Base-by-base conservation (phyloP, 2,797 vertebrate species). In the Acomys russatus region DNA sequence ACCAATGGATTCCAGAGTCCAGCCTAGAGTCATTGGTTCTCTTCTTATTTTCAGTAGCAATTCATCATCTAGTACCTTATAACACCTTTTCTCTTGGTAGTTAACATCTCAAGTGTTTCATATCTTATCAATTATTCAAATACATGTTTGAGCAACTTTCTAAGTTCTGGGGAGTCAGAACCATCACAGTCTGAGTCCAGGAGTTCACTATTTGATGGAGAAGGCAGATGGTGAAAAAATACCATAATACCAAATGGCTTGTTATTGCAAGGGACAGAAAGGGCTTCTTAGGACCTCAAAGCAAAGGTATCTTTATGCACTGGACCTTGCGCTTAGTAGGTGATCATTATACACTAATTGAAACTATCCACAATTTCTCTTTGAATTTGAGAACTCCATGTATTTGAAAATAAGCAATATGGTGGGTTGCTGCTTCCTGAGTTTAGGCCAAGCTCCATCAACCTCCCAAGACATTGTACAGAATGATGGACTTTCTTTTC, bases 101-200 rank as follows among this genome's bases (percentile, higher is more conserved):
- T 80, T 89, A 85, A 77, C 38, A 90, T 88, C 83, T 82, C n/a
- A 74, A 33, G n/a, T 80, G 14, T 78, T 94, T 77, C 80, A 54
- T 66, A 30, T 84, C 25, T 95, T 89, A 78, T 70, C 22, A 87
- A 23, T 88, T 28, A 87, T 91, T 76, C 59, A 91, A 92, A 92
- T 33, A 18, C n/a, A 59, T 71, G 68, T 84, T 92, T 78, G 51
- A 93, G 12, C 12, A 77, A 3, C 20, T 94, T 10, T 15, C 30
- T 92, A 90, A 83, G 30, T 28, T 35, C 63, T 87, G 56, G 38
- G 63, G 38, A 94, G 49, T 86, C 78, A 92, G 56, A 33, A 74
- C 6, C 44, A 51, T 77, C 6, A 71, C 7, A 71, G 56, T 59
- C 33, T 28, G 9, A 59, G 83, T 78, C 8, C 38, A 74, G 20